Base-by-base conservation (phyloP, 2,888 invertebrate species). In the Agriopis marginaria region DNA sequence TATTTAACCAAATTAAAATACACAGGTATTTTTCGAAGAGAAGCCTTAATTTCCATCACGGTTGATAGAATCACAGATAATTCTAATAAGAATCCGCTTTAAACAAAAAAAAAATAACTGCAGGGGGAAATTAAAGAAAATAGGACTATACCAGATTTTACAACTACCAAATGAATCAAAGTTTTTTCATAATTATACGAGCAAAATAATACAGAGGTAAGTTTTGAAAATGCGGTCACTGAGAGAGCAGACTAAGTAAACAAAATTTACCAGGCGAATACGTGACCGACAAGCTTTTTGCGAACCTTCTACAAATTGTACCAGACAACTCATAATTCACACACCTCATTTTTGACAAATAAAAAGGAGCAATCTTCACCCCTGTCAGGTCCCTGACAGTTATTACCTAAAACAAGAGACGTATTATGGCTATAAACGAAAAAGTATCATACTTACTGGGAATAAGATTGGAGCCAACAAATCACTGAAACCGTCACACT, bases 291-390 rank as follows among this genome's bases (percentile, higher is more conserved):
- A n/a, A 11, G 3, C 7, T 58, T 59, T 49, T 17, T 8, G 12
- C 32, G 12, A 45, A 0, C 23, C 32, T 42, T 14, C 10, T 39
- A 50, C 50, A 51, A 62, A 62, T 50, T 44, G 62, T 51, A 39
- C 51, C 56, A 62, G 39, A 62, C 44, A 55, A 9, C 51, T n/a
- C 2, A n/a, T 12, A 7, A 40, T 45, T 45, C 45, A 39, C 17
- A 53, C 56, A 17, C 63, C 50, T 54, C 32, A 60, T 39, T 50
- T 68, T 63, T 60, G 59, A 54, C 63, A 61, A 61, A 64, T 64
- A 60, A 69, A 63, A 61, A 63, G 60, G 56, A 58, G 14, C 61
- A 53, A 62, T 62, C 47, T 47, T 62, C 53, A 69, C 65, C 65
- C 62, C 50, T 39, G 60, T 69, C 64, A 58, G 53, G 12, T 49